Conservation (phyloP, 1,140 invertebrate species). For the Drosophila grimshawi region DNA sequence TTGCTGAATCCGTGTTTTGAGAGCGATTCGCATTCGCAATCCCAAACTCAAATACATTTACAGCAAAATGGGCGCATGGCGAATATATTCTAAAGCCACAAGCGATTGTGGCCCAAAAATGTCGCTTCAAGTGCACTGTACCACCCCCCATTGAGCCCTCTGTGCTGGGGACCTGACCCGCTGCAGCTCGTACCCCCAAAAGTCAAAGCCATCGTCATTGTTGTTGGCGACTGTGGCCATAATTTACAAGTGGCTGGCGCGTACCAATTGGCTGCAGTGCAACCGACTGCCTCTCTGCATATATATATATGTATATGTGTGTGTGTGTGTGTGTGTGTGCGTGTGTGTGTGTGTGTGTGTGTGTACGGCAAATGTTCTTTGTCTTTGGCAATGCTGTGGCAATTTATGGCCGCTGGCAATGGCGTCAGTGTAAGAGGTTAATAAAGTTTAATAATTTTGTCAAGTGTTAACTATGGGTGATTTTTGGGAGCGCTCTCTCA, state of each 20-base stretch:
- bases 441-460: slow-evolving; percentile 75
- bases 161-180: not conserved
- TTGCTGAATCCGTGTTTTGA: not conserved
- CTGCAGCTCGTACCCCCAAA: not conserved
- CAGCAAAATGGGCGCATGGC: slow-evolving; percentile 9
- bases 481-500: slow-evolving; percentile 4
- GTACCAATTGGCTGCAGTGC: slow-evolving; percentile 58
- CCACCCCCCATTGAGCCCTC: not conserved
- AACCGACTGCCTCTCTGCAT: not conserved
- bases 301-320: not conserved
- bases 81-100: slow-evolving; percentile 29
- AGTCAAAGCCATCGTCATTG: slow-evolving; percentile 13
- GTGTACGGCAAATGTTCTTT: slow-evolving; percentile 48
- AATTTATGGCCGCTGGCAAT: slow-evolving; percentile 58
- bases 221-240: slow-evolving; percentile 58
- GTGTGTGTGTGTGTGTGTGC: slow-evolving; percentile 14
- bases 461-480: slow-evolving; percentile 56
- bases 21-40: slow-evolving; percentile 3
- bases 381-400: slow-evolving; percentile 44
- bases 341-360: not conserved
- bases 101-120: slow-evolving; percentile 29
- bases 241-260: slow-evolving; percentile 62
- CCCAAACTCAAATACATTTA: slow-evolving; percentile 20
- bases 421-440: slow-evolving; percentile 63
- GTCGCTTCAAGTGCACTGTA: not conserved